A percentile compares a stretch with the other conserved stretches of the same genome.
Conservation (phyloP, 2,888 invertebrate species). For the Drosophila macrospina region DNA sequence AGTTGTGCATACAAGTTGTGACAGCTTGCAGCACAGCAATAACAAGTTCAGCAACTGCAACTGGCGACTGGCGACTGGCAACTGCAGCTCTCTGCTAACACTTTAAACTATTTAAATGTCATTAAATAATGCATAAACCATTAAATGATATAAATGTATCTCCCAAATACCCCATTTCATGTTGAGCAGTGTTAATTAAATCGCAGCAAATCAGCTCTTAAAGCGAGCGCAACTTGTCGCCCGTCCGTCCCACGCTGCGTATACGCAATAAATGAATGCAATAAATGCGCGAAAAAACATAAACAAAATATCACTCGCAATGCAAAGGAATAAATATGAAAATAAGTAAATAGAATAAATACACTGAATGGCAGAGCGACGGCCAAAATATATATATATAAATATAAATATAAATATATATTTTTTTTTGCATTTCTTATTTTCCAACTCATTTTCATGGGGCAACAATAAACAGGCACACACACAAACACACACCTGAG, state of each 20-base stretch:
- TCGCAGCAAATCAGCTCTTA: too few species aligned
- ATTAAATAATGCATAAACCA: neutral
- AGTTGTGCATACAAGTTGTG: too few species aligned
- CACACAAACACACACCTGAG: too few species aligned
- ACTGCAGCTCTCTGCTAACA: too few species aligned
- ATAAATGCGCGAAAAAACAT: conserved; percentile 15
- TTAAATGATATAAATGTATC: neutral
- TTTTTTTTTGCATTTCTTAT: conserved; percentile 78
- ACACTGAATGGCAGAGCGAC: conserved; percentile 36
- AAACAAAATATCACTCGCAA: conserved; percentile 53
- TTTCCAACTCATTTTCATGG: conserved; percentile 70
- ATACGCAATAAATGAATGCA: conserved; percentile 22
- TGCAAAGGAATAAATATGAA: conserved; percentile 27
- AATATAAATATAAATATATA: too few species aligned
- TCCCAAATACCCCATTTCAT: too few species aligned
- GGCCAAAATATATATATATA: conserved; percentile 64
- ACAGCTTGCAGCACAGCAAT: too few species aligned
- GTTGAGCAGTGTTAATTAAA: too few species aligned
- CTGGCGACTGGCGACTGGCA: too few species aligned
- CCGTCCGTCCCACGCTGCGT: conserved; percentile 21
- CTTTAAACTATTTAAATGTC: too few species aligned
- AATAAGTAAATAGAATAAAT: conserved; percentile 35
- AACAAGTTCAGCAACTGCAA: too few species aligned
- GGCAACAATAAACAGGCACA: conserved; percentile 66
- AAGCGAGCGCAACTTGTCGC: too few species aligned